A percentile compares a stretch with the other conserved stretches of the same genome.
Conservation (phyloP, 1,140 invertebrate species). For the Sinella curviseta region DNA sequence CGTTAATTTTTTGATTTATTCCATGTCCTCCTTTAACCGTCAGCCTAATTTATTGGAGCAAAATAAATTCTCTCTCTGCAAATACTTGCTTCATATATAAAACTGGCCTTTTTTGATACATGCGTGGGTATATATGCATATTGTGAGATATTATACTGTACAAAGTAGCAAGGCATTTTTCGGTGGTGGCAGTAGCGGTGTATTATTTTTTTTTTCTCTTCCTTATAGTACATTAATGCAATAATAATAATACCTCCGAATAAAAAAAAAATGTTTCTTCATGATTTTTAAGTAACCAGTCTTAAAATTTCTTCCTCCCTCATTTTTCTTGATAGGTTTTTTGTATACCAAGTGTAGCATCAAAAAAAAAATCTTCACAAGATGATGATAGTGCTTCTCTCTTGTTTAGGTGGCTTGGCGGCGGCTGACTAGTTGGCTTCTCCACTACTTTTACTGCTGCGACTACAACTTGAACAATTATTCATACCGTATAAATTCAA, state of each 20-base stretch:
- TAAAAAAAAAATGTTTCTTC: slow-evolving; percentile 1
- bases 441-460: no score
- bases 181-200: no score
- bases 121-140: no score
- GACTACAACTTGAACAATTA: not conserved
- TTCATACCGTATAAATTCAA: slow-evolving; percentile 6
- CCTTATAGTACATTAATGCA: not conserved
- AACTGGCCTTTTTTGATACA: not conserved
- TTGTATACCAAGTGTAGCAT: no score
- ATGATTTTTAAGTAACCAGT: slow-evolving; percentile 14
- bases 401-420: not conserved
- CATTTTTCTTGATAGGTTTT: no score
- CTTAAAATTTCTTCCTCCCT: not conserved
- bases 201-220: no score
- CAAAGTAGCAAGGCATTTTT: no score
- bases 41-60: slow-evolving; percentile 27
- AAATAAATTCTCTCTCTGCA: slow-evolving; percentile 18
- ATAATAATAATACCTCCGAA: not conserved
- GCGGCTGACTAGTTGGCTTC: not conserved
- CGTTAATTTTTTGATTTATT: slow-evolving; percentile 28
- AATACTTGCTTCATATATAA: not conserved
- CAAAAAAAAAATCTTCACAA: no score
- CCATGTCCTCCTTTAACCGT: slow-evolving; percentile 26
- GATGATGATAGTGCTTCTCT: not conserved
- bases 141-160: no score